Evolutionary conservation across 2,797 vertebrate species (phyloP).

Genomic region (Salmo trutta): DNA sequence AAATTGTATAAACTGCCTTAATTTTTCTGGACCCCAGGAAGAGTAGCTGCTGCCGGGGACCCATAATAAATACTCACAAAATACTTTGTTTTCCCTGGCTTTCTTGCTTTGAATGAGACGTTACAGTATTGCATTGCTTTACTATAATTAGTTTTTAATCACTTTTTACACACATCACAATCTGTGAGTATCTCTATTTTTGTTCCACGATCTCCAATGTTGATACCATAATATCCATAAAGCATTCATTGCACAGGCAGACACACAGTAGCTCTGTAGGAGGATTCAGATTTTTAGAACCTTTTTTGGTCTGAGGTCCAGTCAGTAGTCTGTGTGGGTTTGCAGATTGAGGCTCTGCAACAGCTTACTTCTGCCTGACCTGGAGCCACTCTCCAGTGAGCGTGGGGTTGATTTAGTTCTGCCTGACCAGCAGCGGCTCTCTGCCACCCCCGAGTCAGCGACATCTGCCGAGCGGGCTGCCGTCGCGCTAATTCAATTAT

Average conservation of each 20-base stretch:
- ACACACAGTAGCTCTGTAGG: not conserved
- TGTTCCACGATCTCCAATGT: not conserved
- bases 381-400: constrained; percentile 29
- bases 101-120: not conserved
- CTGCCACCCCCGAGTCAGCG: constrained; percentile 31
- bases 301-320: constrained; percentile 3
- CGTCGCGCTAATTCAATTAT: constrained; percentile 52
- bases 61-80: not conserved
- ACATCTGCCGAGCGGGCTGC: constrained; percentile 41
- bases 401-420: constrained; percentile 47
- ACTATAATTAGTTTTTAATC: not conserved
- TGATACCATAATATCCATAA: not conserved
- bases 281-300: not conserved
- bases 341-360: constrained; percentile 11
- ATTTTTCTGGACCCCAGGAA: too few relatives aligned
- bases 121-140: not conserved
- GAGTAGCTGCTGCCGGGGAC: too few relatives aligned
- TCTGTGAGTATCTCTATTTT: not conserved
- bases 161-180: not conserved
- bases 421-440: constrained; percentile 32
- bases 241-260: not conserved
- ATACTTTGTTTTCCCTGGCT: not conserved
- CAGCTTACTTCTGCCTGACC: constrained; percentile 36
- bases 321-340: constrained; percentile 11
- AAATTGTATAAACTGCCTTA: too few relatives aligned